Evolutionary conservation across 2,888 invertebrate species (phyloP), one percentile per base, ranked within the genome.

Genomic region (Aromia moschata): DNA sequence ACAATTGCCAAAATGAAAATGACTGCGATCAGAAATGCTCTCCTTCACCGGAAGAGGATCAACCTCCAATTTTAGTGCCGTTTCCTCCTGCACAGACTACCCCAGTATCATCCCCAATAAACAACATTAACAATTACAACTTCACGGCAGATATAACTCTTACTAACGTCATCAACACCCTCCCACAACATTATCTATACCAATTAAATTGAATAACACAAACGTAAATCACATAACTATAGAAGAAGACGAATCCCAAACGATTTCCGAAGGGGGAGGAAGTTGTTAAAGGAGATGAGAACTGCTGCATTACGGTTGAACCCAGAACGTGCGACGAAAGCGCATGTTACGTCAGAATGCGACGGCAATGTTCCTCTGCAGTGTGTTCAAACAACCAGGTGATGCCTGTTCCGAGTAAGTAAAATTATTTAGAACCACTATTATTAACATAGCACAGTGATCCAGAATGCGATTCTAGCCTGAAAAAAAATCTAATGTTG

Each of bases 131-230:
- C 44, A 18, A 5, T 16, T 45, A 54, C 44, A 54, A 38, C 15
- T 49, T 49, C 30, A 49, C 54, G 12, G 43, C 54, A 10, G 54
- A 54, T n/a, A 54, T 54, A 44, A 44, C 43, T 1, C 36, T 54
- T 15, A 37, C 36, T 7, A 41, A 54, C 12, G 36, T 36, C 15
- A 37, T 54, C 3, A 54, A 54, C 25, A 44, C 25, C 18, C 11
- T 45, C n/a, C n/a, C n/a, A n/a, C n/a, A n/a, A n/a, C n/a, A n/a
- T n/a, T 54, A 41, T 18, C 54, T 10, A 38, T 49, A 2, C 49
- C 49, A 12, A 38, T 49, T 20, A 10, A 12, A 2, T 12, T 49
- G 25, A 49, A 49, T 20, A 38, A 25, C 37, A 49, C 49, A 38
- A 49, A 38, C 14, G 14, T 37, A 14, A 49, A 49, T 15, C 15